Percentiles rank a stretch among this genome's conserved stretches.
These are phyloP conservation scores for Neopelma chrysocephalum DNA, from an alignment of 2,797 vertebrate genomes.

Conservation along the genomic window DNA sequence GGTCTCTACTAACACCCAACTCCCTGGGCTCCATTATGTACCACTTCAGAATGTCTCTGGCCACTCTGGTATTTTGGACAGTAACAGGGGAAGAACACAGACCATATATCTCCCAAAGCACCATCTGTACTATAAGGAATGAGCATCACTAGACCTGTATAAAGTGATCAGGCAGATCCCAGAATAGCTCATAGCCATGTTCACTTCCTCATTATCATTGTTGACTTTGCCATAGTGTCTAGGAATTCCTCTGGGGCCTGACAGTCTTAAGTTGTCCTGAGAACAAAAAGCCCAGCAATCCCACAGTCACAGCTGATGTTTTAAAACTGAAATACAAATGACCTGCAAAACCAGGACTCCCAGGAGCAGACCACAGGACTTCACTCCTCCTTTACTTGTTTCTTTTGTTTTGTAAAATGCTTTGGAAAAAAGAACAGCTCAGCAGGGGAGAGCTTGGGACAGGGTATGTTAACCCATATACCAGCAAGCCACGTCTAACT, in stretches of 20 bases:
- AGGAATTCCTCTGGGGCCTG: background rate
- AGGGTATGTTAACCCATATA: background rate
- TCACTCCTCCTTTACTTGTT: background rate
- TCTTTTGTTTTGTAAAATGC: background rate
- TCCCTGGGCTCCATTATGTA: background rate
- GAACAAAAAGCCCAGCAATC: background rate
- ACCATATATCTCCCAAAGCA: background rate
- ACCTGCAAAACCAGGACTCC: constrained; percentile 1
- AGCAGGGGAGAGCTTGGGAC: background rate
- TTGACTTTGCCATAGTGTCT: background rate
- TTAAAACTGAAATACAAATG: constrained; percentile 3
- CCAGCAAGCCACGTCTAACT: background rate
- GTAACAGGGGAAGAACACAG: background rate
- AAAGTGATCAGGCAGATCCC: background rate
- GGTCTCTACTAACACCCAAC: background rate
- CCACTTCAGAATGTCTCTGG: background rate
- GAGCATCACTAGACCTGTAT: background rate
- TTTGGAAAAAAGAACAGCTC: background rate
- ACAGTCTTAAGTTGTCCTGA: background rate
- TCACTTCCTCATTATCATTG: background rate
- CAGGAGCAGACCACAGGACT: background rate
- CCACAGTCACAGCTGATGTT: background rate
- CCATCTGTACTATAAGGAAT: background rate
- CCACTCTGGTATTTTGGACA: background rate
- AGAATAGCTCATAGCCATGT: background rate